Percentiles rank a stretch among this genome's conserved stretches.
Conservation (phyloP, 2,797 vertebrate species). For the Acrocephalus scirpaceus region DNA sequence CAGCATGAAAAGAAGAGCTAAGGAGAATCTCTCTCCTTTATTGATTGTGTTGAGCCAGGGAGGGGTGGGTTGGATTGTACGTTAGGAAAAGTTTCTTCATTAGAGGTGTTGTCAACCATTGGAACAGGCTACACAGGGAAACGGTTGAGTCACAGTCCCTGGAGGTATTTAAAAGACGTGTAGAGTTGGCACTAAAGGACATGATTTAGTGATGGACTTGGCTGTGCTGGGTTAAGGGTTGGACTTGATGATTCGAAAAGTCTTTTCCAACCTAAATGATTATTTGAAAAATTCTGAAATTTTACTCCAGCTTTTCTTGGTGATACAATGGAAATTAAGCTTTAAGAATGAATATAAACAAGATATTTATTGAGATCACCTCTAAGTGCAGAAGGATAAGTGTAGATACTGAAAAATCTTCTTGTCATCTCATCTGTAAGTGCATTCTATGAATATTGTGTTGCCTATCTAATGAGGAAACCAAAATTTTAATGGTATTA, state of each 20-base stretch:
- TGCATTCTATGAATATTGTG: background rate
- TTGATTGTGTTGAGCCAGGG: background rate
- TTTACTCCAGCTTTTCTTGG: background rate
- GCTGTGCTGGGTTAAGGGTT: background rate
- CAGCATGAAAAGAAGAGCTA: background rate
- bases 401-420: background rate
- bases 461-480: background rate
- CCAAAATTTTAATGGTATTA: background rate
- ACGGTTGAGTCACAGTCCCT: background rate
- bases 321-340: background rate
- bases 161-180: rapidly evolving
- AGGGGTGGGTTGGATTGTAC: background rate
- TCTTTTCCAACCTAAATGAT: background rate
- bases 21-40: background rate
- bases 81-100: background rate
- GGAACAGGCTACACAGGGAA: background rate
- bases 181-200: background rate
- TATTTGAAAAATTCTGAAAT: background rate
- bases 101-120: background rate
- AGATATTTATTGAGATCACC: background rate
- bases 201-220: background rate
- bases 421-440: background rate
- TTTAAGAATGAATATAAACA: background rate
- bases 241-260: background rate
- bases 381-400: background rate